Base-by-base conservation (phyloP, 2,797 vertebrate species). In the Melanotaenia pygmaea region DNA sequence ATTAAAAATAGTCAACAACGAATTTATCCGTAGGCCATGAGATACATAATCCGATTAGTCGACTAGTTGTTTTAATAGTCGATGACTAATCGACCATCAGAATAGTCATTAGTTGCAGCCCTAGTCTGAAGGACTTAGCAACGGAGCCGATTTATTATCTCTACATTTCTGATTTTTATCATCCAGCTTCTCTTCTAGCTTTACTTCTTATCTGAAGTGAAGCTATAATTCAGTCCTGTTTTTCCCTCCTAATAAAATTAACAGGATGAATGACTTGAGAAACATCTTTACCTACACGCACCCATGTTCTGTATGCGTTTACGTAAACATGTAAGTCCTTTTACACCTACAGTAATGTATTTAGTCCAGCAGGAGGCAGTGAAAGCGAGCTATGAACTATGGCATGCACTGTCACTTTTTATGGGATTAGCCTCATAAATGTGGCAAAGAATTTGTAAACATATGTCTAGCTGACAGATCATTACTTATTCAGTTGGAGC, bases 301-400 rank as follows among this genome's bases (percentile, higher is more conserved):
- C 22, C n/a, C 3, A n/a, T 22, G 9, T 24, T 22, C 22, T 51
- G 22, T 22, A 50, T 4, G 8, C 3, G 24, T 22, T 22, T 24
- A 24, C 3, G 10, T 14, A 13, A 26, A 53, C 20, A 22, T 3
- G 9, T 45, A 20, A 16, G 5, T 16, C 4, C 16, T 53, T 53
- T 53, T 53, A 54, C 11, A 28, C 24, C 5, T 28, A 28, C 1
- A 5, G 28, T 40, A 38, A 45, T 32, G 32, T 18, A 1, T 10
- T 67, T 22, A 22, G 4, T n/a, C 43, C 66, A 26, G 56, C 35
- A 59, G 40, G 30, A 34, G 30, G 40, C 43, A 68, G 30, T 35
- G 16, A 30, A 68, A 8, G 4, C n/a, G 16, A 47, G 28, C 10
- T 6, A 8, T 35, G 7, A 20, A 1, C 4, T 45, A 8, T 28